phyloP scores from a whole-genome alignment of 2,113 vertebrate genomes.

The Sander vitreus region DNA sequence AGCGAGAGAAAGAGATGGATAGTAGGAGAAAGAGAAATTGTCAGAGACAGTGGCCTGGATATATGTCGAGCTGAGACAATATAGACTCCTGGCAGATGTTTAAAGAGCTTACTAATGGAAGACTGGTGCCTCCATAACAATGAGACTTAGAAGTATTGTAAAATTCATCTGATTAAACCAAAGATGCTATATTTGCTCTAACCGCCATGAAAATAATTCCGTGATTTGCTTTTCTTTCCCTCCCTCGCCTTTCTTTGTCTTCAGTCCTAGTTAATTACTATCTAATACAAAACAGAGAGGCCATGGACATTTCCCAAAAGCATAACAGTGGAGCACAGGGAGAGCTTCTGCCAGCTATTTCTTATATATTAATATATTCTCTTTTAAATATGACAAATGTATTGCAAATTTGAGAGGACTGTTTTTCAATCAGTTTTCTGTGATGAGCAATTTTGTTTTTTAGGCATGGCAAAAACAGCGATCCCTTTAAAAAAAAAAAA shows the following conservation, averaged over 20 bases:
- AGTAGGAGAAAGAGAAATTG: constrained; percentile 53
- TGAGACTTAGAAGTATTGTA: constrained; percentile 38
- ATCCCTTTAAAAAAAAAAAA: constrained; percentile 19
- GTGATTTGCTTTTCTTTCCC: constrained; percentile 1
- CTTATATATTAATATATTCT: not conserved
- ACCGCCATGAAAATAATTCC: constrained; percentile 25
- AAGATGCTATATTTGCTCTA: constrained; percentile 39
- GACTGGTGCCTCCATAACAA: constrained; percentile 41
- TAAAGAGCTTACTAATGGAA: constrained; percentile 51
- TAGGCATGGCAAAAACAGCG: not conserved
- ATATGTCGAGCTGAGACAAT: constrained; percentile 46
- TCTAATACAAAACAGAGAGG: constrained; percentile 36
- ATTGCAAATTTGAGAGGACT: not conserved
- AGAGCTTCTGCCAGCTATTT: constrained; percentile 4
- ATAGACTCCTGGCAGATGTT: constrained; percentile 59
- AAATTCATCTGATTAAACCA: constrained; percentile 47
- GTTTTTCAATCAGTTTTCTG: constrained; percentile 13
- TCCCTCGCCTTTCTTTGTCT: constrained; percentile 24
- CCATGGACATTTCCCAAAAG: not conserved
- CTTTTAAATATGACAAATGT: constrained; percentile 11
- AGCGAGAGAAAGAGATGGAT: constrained; percentile 48
- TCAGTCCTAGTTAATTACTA: constrained; percentile 48
- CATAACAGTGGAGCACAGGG: not conserved
- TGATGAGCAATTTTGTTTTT: constrained; percentile 18
- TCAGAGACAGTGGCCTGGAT: constrained; percentile 46